phyloP scores from a whole-genome alignment of 2,888 invertebrate species.

The Nesidiocoris tenuis region DNA sequence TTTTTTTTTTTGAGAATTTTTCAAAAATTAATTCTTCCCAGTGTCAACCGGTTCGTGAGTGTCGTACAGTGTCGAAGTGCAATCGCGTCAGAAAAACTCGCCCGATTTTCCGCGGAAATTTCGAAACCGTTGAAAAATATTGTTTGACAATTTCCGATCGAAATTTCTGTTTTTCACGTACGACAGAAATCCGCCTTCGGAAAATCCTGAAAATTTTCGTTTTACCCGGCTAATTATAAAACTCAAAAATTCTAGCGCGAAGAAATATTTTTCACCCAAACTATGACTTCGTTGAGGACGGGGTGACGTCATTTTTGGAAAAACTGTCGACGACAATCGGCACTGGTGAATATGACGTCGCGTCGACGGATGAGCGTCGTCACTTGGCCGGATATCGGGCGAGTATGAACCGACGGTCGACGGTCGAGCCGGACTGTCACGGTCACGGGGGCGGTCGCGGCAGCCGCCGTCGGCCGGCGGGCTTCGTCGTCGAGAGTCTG shows the following conservation, averaged over 20 bases:
- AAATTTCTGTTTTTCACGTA: not conserved
- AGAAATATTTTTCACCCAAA: too few relatives aligned
- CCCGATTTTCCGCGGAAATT: not conserved
- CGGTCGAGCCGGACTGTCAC: constrained; percentile 42
- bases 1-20: not conserved
- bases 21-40: too few relatives aligned
- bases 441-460: constrained; percentile 41
- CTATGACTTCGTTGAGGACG: too few relatives aligned
- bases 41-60: not conserved
- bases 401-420: constrained; percentile 35
- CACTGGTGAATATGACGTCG: not conserved
- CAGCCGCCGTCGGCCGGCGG: too few relatives aligned
- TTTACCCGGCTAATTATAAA: too few relatives aligned
- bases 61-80: not conserved
- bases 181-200: too few relatives aligned
- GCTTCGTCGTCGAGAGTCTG: too few relatives aligned
- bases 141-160: not conserved
- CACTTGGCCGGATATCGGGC: not conserved
- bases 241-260: too few relatives aligned
- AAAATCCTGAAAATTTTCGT: too few relatives aligned
- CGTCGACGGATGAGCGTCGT: not conserved
- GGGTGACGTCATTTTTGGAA: too few relatives aligned
- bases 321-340: not conserved
- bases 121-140: not conserved
- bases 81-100: too few relatives aligned